Conservation (phyloP, 2,888 invertebrate genomes). For the Caradrina kadenii region DNA sequence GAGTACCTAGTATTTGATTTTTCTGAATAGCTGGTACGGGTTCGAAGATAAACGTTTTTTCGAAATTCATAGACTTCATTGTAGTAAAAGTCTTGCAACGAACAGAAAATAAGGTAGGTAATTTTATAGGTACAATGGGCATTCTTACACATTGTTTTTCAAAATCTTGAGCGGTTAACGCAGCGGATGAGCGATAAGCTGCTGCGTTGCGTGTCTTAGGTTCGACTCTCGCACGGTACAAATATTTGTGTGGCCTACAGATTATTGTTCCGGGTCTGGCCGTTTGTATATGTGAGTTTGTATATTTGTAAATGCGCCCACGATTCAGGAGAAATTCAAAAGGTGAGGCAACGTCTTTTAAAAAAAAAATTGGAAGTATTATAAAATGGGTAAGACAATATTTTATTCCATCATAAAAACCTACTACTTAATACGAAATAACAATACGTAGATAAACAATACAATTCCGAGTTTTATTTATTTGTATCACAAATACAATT, state of each 20-base stretch:
- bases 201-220: too few species aligned
- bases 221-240: too few species aligned
- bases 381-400: background rate
- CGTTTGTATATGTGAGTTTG: too few species aligned
- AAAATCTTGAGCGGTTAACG: background rate
- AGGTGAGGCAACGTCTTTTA: too few species aligned
- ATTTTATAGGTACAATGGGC: background rate
- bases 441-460: constrained; percentile 20
- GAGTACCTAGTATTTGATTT: constrained; percentile 8
- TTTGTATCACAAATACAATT: constrained; percentile 62
- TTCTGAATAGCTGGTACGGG: background rate
- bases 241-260: too few species aligned
- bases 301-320: too few species aligned
- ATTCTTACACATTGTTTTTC: background rate
- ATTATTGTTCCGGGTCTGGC: too few species aligned
- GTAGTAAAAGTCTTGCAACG: background rate
- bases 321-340: too few species aligned
- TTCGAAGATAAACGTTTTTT: background rate
- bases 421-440: constrained; percentile 2
- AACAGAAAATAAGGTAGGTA: too few species aligned
- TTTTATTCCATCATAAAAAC: background rate
- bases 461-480: constrained; percentile 47
- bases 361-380: background rate
- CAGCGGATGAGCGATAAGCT: too few species aligned
- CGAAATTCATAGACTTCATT: background rate